Evolutionary conservation across 2,113 vertebrate species (phyloP), one percentile per base, ranked within the genome.

Genomic region (Tetrax tetrax): DNA sequence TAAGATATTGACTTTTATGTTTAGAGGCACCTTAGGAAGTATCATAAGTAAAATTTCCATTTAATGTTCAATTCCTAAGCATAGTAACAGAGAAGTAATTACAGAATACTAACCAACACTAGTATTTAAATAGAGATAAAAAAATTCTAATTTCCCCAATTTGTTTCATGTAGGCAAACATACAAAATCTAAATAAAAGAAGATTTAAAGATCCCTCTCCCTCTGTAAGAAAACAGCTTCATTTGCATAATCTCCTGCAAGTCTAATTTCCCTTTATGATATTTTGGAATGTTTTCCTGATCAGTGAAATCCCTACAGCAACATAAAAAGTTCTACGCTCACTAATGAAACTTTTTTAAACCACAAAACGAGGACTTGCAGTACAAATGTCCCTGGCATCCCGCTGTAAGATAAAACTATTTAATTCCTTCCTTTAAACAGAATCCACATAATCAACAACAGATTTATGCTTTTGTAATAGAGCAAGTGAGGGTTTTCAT

Each of bases 211-310:
- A 92, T 92, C 59, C 57, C 17, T 84, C 35, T 90, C 57, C 2
- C 54, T 79, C n/a, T 68, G n/a, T 41, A 88, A 75, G 66, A 74
- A 93, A 93, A 47, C 78, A 72, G 2, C 20, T 91, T 83, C 59
- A 93, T 93, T 94, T 95, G 79, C 93, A 95, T 83, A 95, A 95
- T 95, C 91, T 56, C 33, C 51, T 77, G 31, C 60, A 63, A 85
- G 82, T 88, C 64, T 83, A 80, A 88, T 90, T 93, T 97, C 82
- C 82, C 85, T 93, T 96, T 92, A 95, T 93, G 88, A 90, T 93
- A 93, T 83, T 92, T 86, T 66, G 68, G 90, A 94, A 95, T 89
- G 92, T 94, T 94, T 94, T 96, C 87, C 87, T 53, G 68, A 94
- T 90, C 85, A 87, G 50, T 48, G 54, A 94, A 78, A 86, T 92